Percentiles rank a stretch among this genome's conserved stretches.
Evolutionary conservation across 2,113 vertebrate species (phyloP).

Genomic region (Hymenochirus boettgeri): DNA sequence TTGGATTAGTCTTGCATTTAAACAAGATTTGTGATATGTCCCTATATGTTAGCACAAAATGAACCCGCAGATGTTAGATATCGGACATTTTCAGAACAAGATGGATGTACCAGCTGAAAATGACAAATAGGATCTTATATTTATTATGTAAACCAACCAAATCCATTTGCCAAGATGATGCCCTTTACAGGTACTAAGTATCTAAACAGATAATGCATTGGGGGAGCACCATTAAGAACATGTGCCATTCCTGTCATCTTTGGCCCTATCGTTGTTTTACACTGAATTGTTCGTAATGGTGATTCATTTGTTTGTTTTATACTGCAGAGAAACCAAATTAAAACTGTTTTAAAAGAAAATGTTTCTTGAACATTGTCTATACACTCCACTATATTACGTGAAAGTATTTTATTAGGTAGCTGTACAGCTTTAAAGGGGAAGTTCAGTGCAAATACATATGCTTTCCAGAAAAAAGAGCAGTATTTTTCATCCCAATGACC

Average conservation of each 20-base stretch:
- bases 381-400: too few species aligned
- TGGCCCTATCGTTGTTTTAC: neutral
- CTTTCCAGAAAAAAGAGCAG: too few species aligned
- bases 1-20: neutral
- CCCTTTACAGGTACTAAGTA: neutral
- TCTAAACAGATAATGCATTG: neutral
- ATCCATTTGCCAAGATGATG: neutral
- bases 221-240: neutral
- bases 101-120: neutral
- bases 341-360: neutral
- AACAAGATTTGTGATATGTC: neutral
- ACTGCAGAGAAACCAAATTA: neutral
- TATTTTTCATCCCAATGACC: too few species aligned
- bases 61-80: too few species aligned
- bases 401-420: too few species aligned
- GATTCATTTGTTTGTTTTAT: conserved; percentile 21
- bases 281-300: neutral
- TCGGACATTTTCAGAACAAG: neutral
- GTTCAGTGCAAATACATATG: too few species aligned
- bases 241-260: neutral
- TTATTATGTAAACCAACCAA: neutral
- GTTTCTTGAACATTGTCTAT: too few species aligned
- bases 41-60: neutral
- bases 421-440: too few species aligned
- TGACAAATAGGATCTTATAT: neutral